Conservation (phyloP, 2,888 invertebrate genomes). For the Herminia tarsipennalis region DNA sequence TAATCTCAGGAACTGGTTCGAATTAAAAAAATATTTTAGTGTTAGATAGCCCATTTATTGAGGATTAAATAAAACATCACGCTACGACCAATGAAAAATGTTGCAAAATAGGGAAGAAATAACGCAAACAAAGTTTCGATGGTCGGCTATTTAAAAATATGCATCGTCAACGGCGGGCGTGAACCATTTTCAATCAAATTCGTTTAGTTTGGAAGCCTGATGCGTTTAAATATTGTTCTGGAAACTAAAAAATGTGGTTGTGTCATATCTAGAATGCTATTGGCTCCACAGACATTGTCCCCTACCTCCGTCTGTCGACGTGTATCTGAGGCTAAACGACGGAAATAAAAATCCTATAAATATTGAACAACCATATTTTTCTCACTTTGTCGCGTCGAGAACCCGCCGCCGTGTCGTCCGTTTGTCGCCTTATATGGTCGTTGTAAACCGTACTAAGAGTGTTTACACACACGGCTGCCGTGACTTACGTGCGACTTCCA, state of each 20-base stretch:
- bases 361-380: constrained; percentile 84
- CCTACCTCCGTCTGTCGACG: constrained; percentile 58
- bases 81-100: too few species aligned
- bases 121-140: too few species aligned
- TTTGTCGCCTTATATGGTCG: constrained; percentile 55
- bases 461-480: constrained; percentile 37
- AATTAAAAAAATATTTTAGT: too few species aligned
- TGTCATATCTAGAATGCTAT: constrained; percentile 48
- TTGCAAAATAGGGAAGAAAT: too few species aligned
- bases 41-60: too few species aligned
- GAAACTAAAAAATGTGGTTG: not conserved
- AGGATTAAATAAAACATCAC: too few species aligned
- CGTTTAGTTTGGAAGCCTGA: too few species aligned
- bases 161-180: too few species aligned
- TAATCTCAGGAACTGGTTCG: too few species aligned
- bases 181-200: too few species aligned
- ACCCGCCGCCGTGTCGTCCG: constrained; percentile 62
- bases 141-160: too few species aligned
- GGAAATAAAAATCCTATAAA: constrained; percentile 83
- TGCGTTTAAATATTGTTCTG: too few species aligned
- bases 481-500: constrained; percentile 15
- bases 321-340: constrained; percentile 78
- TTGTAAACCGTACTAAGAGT: constrained; percentile 43
- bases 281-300: constrained; percentile 48
- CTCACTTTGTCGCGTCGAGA: constrained; percentile 79